Evolutionary conservation across 92 coral and sea anemone genomes (phyloP).

Genomic region (Isaurus tuberculatus): DNA sequence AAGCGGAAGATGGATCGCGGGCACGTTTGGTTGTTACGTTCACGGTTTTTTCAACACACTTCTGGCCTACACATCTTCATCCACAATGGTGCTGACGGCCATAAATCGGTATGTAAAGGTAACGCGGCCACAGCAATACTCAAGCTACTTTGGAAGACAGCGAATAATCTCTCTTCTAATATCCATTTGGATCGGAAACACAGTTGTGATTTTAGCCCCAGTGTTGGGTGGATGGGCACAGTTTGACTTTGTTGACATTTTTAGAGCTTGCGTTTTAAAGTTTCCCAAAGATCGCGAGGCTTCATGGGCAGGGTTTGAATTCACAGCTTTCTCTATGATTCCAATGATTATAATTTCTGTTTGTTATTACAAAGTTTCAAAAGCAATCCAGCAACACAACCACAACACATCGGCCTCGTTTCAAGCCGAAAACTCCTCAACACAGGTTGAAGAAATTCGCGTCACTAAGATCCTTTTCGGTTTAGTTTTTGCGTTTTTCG

Average conservation of each 20-base stretch:
- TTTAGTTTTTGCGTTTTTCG: slow-evolving; percentile 40
- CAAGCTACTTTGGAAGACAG: background rate
- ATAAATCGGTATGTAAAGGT: slow-evolving; percentile 33
- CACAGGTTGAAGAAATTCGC: slow-evolving; percentile 18
- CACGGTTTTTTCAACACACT: slow-evolving; percentile 40
- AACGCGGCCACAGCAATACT: background rate
- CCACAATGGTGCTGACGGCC: slow-evolving; percentile 41
- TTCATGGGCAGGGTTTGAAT: slow-evolving; percentile 38
- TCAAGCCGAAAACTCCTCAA: background rate
- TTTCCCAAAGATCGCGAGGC: slow-evolving; percentile 41
- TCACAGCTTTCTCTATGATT: slow-evolving; percentile 24
- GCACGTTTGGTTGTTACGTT: slow-evolving; percentile 26
- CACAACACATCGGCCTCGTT: slow-evolving; percentile 16
- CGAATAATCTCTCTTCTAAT: slow-evolving; percentile 4
- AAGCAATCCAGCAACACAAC: slow-evolving; percentile 20
- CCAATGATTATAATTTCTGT: slow-evolving; percentile 20
- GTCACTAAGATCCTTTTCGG: slow-evolving; percentile 27
- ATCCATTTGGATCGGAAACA: slow-evolving; percentile 2
- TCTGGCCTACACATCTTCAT: slow-evolving; percentile 35
- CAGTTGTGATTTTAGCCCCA: slow-evolving; percentile 16
- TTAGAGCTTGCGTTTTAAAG: slow-evolving; percentile 7
- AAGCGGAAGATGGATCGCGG: slow-evolving; percentile 30
- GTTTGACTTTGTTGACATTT: slow-evolving; percentile 1
- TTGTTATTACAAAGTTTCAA: slow-evolving; percentile 32
- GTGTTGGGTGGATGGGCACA: slow-evolving; percentile 28